Conservation (phyloP, 2,113 vertebrate genomes). For the Dermatemys mawii region DNA sequence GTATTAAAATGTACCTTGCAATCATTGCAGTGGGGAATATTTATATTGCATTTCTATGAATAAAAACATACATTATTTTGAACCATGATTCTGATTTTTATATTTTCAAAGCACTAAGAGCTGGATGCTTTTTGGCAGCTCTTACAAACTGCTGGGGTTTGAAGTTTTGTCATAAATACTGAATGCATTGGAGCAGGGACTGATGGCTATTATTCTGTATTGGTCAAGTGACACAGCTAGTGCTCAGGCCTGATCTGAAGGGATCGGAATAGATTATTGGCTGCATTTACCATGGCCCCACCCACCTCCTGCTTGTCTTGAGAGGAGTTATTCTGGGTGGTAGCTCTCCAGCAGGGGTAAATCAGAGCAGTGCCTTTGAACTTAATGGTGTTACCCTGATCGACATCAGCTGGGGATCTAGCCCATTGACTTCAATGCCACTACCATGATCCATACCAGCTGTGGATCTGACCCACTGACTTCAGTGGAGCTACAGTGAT, state of each 20-base stretch:
- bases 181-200: not conserved
- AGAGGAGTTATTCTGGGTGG: not conserved
- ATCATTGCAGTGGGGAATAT: constrained; percentile 16
- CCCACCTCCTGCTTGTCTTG: not conserved
- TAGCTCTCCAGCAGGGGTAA: no score
- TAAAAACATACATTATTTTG: not conserved
- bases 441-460: not conserved
- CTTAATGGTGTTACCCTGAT: not conserved
- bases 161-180: not conserved
- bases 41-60: constrained; percentile 20
- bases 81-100: not conserved
- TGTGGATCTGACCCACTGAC: not conserved
- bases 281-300: not conserved
- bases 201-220: not conserved
- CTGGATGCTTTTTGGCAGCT: accelerated
- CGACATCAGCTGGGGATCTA: not conserved
- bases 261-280: not conserved
- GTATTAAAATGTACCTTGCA: constrained; percentile 3
- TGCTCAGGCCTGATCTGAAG: not conserved
- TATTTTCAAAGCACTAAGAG: not conserved
- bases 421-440: not conserved
- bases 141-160: not conserved
- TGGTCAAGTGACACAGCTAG: not conserved
- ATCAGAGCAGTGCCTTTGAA: not conserved
- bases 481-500: not conserved